These are phyloP conservation scores for Neoarius graeffei DNA, from an alignment of 2,113 vertebrate species.

Conservation along the genomic window DNA sequence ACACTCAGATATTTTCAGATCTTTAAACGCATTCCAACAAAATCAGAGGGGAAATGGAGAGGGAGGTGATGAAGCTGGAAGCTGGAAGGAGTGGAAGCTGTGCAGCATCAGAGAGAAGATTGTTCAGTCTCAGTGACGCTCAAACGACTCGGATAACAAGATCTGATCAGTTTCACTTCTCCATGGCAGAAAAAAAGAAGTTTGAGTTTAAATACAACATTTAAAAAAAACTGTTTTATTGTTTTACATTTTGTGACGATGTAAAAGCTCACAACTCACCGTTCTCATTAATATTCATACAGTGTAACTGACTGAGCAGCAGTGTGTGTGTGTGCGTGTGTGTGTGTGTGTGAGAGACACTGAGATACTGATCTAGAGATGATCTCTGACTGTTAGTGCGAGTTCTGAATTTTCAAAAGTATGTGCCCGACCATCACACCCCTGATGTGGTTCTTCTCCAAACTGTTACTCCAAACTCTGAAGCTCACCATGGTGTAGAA, in stretches of 20 bases:
- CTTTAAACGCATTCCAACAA: conserved; percentile 18
- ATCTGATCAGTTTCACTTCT: neutral
- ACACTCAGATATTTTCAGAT: neutral
- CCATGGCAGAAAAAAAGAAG: neutral
- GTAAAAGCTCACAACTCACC: neutral
- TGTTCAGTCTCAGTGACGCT: too few species aligned
- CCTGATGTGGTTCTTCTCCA: too few species aligned
- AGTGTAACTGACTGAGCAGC: neutral
- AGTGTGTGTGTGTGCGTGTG: neutral
- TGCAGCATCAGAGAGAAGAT: neutral
- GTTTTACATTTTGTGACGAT: neutral
- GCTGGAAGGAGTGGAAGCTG: neutral
- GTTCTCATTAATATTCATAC: neutral
- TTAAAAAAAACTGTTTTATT: neutral
- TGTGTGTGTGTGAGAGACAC: neutral
- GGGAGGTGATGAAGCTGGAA: neutral
- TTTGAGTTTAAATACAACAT: neutral
- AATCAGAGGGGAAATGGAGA: neutral
- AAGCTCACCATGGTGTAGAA: too few species aligned
- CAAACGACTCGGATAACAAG: neutral
- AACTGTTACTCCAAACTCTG: too few species aligned
- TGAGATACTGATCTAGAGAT: too few species aligned
- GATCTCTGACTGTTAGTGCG: too few species aligned
- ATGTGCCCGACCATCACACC: too few species aligned
- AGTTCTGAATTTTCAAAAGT: too few species aligned